Evolutionary conservation across 2,797 vertebrate genomes (phyloP).

Genomic region (Lutjanus argentimaculatus): DNA sequence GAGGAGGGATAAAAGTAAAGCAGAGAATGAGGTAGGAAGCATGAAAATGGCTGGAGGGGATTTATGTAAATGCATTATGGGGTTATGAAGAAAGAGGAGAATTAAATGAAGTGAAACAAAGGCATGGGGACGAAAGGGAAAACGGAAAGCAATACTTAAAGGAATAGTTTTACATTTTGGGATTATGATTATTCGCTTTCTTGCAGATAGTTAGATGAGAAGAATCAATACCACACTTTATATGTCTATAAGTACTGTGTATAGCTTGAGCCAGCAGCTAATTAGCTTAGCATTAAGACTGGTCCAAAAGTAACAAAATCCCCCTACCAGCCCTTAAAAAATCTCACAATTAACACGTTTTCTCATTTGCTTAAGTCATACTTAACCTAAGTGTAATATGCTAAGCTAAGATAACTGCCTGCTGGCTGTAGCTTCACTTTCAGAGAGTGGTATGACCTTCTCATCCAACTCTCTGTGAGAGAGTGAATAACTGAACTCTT

Average conservation of each 20-base stretch:
- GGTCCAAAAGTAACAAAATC: background rate
- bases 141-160: background rate
- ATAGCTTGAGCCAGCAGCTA: background rate
- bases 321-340: background rate
- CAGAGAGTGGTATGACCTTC: background rate
- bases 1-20: slow-evolving; percentile 22
- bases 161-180: background rate
- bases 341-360: no score
- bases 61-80: slow-evolving; percentile 24
- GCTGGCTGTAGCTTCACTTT: background rate
- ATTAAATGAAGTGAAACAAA: slow-evolving; percentile 1
- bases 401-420: background rate
- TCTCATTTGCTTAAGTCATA: background rate
- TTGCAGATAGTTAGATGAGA: background rate
- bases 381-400: background rate
- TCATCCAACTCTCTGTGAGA: background rate
- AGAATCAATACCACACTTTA: background rate
- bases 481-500: background rate
- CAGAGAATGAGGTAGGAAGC: slow-evolving; percentile 10
- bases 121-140: background rate
- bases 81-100: background rate
- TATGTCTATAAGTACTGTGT: background rate
- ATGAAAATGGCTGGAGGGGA: slow-evolving; percentile 22
- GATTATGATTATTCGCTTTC: accelerated
- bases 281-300: background rate